Conservation (phyloP, 2,888 invertebrate species). For the Phyllotreta cruciferae region DNA sequence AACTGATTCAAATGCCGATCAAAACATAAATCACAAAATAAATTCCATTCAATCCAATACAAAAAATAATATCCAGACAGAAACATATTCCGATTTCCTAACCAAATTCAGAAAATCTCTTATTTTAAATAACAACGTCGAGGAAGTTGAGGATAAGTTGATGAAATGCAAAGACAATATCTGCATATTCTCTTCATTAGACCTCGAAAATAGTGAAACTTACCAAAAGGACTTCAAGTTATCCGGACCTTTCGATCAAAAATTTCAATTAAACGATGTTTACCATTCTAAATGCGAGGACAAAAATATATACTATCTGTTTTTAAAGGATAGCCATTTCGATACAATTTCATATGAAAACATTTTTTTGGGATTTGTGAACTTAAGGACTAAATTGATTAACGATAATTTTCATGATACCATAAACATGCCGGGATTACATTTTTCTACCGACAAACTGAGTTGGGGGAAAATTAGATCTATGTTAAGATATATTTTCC, state of each 20-base stretch:
- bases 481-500: slow-evolving; percentile 6
- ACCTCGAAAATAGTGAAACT: background rate
- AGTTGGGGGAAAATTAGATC: slow-evolving; percentile 4
- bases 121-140: background rate
- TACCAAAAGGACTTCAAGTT: background rate
- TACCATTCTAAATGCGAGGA: background rate
- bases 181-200: background rate
- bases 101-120: background rate
- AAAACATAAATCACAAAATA: background rate
- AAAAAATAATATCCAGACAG: background rate
- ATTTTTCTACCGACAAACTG: background rate
- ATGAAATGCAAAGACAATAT: background rate
- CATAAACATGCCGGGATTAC: background rate
- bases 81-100: background rate
- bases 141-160: background rate
- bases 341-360: background rate
- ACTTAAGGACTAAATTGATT: background rate
- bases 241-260: background rate
- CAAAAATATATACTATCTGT: slow-evolving; percentile 2
- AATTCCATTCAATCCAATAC: background rate
- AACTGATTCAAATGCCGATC: background rate
- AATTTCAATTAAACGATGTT: background rate
- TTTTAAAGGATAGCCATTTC: background rate
- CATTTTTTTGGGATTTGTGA: background rate
- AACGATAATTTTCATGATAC: background rate